These are phyloP conservation scores for Brachyhypopomus occidentalis DNA, from an alignment of 2,113 vertebrate species.

Conservation along the genomic window DNA sequence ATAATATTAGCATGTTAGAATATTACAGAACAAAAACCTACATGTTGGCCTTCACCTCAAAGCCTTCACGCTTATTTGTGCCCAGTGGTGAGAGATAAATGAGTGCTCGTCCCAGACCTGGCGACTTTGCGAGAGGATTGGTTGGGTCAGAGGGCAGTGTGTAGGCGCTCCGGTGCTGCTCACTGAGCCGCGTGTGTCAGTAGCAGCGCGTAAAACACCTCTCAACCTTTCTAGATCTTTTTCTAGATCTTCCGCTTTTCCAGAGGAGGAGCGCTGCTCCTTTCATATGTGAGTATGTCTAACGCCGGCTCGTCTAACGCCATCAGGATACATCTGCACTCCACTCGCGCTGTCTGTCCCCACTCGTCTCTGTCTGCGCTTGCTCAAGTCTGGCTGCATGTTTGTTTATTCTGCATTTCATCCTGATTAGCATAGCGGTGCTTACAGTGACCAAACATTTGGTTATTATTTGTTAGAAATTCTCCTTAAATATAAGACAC, in stretches of 20 bases:
- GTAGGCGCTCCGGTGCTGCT: conserved; percentile 29
- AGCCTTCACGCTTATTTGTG: conserved; percentile 9
- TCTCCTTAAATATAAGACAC: too few relatives aligned
- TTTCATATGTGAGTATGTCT: conserved; percentile 97
- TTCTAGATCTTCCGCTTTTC: conserved; percentile 96
- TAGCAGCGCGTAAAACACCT: conserved; percentile 67
- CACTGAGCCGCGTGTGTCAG: conserved; percentile 17
- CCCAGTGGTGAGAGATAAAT: conserved; percentile 17
- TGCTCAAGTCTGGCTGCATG: conserved; percentile 60
- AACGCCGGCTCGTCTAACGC: conserved; percentile 71
- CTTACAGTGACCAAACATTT: not conserved
- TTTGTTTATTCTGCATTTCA: conserved; percentile 65
- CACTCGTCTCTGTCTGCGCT: conserved; percentile 57
- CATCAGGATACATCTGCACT: conserved; percentile 8
- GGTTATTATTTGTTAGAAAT: too few relatives aligned
- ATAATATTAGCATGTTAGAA: not conserved
- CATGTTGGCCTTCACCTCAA: not conserved
- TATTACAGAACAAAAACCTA: not conserved
- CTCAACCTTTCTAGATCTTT: conserved; percentile 96
- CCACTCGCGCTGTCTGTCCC: conserved; percentile 58
- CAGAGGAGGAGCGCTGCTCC: conserved; percentile 90
- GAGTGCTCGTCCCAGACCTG: not conserved
- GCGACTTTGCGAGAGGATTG: conserved; percentile 48
- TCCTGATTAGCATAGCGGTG: conserved; percentile 72
- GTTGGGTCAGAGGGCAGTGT: conserved; percentile 17